Conservation (phyloP, 2,888 invertebrate genomes). For the Zele albiditarsus region DNA sequence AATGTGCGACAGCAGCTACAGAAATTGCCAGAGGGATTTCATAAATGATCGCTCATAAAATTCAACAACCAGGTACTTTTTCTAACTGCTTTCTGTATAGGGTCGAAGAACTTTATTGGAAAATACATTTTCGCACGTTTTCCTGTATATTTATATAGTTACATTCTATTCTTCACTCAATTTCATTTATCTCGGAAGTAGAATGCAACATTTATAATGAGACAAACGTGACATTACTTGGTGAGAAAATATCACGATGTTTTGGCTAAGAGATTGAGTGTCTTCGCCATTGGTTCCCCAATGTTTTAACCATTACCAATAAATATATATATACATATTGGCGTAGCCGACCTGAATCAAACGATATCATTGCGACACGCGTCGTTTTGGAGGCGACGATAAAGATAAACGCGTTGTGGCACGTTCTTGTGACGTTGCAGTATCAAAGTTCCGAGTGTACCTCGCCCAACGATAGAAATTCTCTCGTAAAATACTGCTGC, state of each 20-base stretch:
- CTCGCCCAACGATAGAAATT: slow-evolving; percentile 48
- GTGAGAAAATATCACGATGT: background rate
- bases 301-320: background rate
- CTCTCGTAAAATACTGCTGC: slow-evolving; percentile 56
- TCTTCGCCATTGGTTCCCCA: background rate
- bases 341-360: background rate
- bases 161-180: background rate
- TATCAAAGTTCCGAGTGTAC: slow-evolving; percentile 17
- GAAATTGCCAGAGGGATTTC: slow-evolving; percentile 43
- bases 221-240: background rate
- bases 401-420: slow-evolving; percentile 52
- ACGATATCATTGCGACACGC: slow-evolving; percentile 18
- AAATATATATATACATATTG: background rate
- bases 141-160: slow-evolving; percentile 18
- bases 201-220: background rate
- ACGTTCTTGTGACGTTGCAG: slow-evolving; percentile 23
- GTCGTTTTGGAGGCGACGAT: slow-evolving; percentile 47
- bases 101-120: slow-evolving; percentile 14
- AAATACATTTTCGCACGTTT: background rate
- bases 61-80: slow-evolving; percentile 29
- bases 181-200: background rate
- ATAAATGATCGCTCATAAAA: slow-evolving; percentile 48
- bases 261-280: background rate
- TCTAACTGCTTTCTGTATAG: slow-evolving; percentile 16
- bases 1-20: slow-evolving; percentile 33